Conservation (phyloP, 2,113 vertebrate genomes). For the Tetrax tetrax region DNA sequence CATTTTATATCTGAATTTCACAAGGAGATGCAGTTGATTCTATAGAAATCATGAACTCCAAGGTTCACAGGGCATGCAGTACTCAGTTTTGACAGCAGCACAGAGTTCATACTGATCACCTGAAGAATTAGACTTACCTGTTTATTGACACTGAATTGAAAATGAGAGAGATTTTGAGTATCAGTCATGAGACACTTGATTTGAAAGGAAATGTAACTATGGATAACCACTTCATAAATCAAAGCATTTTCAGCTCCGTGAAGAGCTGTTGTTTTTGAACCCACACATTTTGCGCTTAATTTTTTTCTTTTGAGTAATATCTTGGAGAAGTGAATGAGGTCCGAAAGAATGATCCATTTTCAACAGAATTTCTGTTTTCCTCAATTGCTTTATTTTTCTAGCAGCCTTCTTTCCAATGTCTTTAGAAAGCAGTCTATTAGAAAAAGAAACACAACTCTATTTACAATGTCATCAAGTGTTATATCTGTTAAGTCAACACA, state of each 20-base stretch:
- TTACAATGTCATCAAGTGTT: conserved; percentile 52
- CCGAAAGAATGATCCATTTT: background rate
- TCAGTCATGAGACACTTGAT: background rate
- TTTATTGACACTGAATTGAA: background rate
- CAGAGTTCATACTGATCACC: background rate
- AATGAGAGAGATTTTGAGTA: background rate
- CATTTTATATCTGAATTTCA: background rate
- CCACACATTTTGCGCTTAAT: background rate
- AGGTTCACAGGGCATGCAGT: background rate
- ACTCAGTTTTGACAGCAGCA: background rate
- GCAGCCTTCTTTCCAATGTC: background rate
- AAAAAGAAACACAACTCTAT: conserved; percentile 41
- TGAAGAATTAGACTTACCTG: background rate
- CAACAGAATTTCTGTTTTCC: background rate
- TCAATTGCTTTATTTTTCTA: background rate
- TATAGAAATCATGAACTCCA: background rate
- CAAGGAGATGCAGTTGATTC: background rate
- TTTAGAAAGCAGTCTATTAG: background rate
- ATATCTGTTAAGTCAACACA: conserved; percentile 57
- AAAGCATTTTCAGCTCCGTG: background rate
- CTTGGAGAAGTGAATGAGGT: background rate
- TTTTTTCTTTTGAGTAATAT: background rate
- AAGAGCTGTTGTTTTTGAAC: background rate
- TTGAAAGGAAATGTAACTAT: background rate
- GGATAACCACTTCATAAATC: background rate